Conservation (phyloP, 2,113 vertebrate species). For the Aphyosemion australe region DNA sequence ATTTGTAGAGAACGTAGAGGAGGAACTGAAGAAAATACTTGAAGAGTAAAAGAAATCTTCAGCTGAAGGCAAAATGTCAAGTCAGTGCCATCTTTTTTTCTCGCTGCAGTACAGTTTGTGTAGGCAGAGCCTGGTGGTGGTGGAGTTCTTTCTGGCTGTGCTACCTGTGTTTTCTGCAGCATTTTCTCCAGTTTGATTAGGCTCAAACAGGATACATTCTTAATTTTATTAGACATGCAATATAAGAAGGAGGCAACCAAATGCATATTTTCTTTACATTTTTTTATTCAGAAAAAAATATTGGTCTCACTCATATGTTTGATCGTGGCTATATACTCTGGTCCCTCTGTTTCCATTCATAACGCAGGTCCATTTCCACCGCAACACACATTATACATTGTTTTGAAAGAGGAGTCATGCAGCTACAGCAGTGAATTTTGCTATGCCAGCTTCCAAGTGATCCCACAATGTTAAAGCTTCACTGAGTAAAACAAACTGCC, state of each 20-base stretch:
- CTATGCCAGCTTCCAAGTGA: conserved; percentile 85
- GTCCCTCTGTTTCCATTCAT: conserved; percentile 73
- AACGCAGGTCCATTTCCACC: conserved; percentile 85
- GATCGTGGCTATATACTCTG: conserved; percentile 85
- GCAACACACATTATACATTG: conserved; percentile 89
- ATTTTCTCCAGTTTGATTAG: conserved; percentile 9
- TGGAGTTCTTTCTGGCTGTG: conserved; percentile 23
- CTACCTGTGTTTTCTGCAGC: conserved; percentile 31
- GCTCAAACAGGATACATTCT: neutral
- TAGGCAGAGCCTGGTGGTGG: conserved; percentile 42
- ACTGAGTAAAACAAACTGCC: conserved; percentile 86
- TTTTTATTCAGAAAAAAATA: conserved; percentile 92
- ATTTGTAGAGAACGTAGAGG: conserved; percentile 90
- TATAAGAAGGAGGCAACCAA: conserved; percentile 2
- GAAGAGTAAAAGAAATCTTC: conserved; percentile 69
- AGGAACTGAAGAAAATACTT: conserved; percentile 81
- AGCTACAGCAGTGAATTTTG: conserved; percentile 88
- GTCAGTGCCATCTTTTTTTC: conserved; percentile 29
- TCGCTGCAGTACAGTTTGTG: conserved; percentile 28
- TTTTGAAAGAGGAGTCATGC: conserved; percentile 92
- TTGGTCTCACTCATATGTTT: conserved; percentile 91
- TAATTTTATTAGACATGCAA: conserved; percentile 6
- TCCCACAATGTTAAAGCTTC: conserved; percentile 88
- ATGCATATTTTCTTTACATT: conserved; percentile 47
- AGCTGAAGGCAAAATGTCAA: conserved; percentile 48